phyloP scores from a whole-genome alignment of 2,797 vertebrate species.

The Taenioides sp. region DNA sequence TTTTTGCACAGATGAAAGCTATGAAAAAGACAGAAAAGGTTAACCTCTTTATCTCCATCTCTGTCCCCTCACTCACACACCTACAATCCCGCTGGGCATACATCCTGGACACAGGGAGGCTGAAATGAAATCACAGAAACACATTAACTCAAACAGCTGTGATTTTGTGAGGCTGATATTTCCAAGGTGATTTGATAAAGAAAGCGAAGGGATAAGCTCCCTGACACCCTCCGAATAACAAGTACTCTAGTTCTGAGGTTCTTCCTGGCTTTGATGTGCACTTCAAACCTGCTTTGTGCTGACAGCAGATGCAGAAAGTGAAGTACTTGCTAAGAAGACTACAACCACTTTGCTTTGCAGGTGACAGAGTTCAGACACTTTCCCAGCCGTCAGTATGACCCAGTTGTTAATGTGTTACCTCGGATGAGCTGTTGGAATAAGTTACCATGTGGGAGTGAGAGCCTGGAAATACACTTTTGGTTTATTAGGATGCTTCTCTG shows the following conservation, averaged over 20 bases:
- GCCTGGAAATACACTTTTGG: constrained; percentile 3
- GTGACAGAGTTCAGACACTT: constrained; percentile 45
- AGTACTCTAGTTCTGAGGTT: constrained; percentile 67
- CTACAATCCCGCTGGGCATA: constrained; percentile 12
- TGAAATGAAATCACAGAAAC: constrained; percentile 51
- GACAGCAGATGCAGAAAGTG: constrained; percentile 69
- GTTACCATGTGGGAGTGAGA: constrained; percentile 29
- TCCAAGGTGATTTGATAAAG: constrained; percentile 76
- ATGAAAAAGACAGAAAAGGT: constrained; percentile 47
- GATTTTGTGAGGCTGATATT: constrained; percentile 56
- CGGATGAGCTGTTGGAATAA: constrained; percentile 39
- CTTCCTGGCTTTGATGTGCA: constrained; percentile 67
- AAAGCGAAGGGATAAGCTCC: constrained; percentile 70
- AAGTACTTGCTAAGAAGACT: constrained; percentile 45
- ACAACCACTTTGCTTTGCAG: constrained; percentile 39
- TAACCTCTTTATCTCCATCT: constrained; percentile 29
- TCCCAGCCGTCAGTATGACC: constrained; percentile 19
- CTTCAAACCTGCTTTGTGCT: constrained; percentile 72
- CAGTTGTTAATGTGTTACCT: constrained; percentile 41
- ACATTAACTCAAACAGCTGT: constrained; percentile 48
- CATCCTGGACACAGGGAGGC: constrained; percentile 28
- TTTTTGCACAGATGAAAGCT: constrained; percentile 35
- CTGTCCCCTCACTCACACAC: constrained; percentile 31
- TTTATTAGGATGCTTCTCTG: neutral
- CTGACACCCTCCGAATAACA: constrained; percentile 74